phyloP scores from a whole-genome alignment of 1,140 invertebrate genomes.

The Eueides isabella region DNA sequence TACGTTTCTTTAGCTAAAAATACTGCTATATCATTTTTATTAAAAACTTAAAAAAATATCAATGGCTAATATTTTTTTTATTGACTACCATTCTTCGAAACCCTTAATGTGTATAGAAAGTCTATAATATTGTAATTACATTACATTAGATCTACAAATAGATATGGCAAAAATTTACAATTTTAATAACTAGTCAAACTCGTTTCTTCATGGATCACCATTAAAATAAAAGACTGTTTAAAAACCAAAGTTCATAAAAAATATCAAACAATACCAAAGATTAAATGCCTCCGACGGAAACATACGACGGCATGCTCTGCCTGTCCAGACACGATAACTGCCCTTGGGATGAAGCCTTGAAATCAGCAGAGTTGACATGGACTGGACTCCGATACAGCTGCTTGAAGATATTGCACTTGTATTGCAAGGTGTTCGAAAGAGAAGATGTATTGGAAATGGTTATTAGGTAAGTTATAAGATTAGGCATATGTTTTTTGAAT shows the following conservation, averaged over 20 bases:
- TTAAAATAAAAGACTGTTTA: constrained; percentile 25
- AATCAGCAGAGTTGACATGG: constrained; percentile 85
- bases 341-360: constrained; percentile 81
- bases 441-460: constrained; percentile 90
- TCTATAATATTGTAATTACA: constrained; percentile 8
- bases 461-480: constrained; percentile 85
- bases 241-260: constrained; percentile 34
- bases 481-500: too few species aligned
- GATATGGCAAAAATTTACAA: constrained; percentile 29
- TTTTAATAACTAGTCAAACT: constrained; percentile 16
- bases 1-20: too few species aligned
- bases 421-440: constrained; percentile 92
- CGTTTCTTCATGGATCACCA: constrained; percentile 36
- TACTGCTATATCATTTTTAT: too few species aligned
- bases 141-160: constrained; percentile 2
- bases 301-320: constrained; percentile 82
- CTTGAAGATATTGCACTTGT: constrained; percentile 90
- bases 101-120: neutral
- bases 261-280: constrained; percentile 41
- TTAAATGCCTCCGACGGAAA: constrained; percentile 79
- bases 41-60: too few species aligned
- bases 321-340: constrained; percentile 83
- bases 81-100: too few species aligned
- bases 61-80: too few species aligned
- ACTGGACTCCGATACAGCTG: constrained; percentile 90